These are phyloP conservation scores for Sinopyrophorus schimmeli DNA, from an alignment of 2,888 invertebrate genomes.

Conservation along the genomic window DNA sequence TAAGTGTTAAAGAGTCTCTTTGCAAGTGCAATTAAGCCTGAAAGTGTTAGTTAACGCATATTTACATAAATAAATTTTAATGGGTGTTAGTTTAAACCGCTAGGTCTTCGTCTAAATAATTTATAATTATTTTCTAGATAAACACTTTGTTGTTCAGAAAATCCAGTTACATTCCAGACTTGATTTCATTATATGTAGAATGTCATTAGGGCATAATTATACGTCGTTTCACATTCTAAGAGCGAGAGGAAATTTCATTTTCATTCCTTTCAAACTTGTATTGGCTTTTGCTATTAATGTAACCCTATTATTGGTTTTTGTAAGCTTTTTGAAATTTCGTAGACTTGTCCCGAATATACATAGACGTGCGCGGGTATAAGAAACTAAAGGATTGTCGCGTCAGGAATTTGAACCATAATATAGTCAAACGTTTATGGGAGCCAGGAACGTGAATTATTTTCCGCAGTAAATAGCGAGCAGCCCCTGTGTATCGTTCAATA, in stretches of 20 bases:
- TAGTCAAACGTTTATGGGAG: slow-evolving; percentile 13
- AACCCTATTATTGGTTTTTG: neutral
- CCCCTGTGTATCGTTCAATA: slow-evolving; percentile 11
- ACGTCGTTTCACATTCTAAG: slow-evolving; percentile 16
- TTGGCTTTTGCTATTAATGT: slow-evolving; percentile 2
- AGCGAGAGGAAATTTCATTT: slow-evolving; percentile 19
- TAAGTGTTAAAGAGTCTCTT: no score
- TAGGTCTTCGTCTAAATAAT: no score
- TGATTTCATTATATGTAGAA: slow-evolving; percentile 23
- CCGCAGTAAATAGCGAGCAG: slow-evolving; percentile 12
- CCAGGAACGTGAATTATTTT: slow-evolving; percentile 16
- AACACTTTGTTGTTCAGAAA: slow-evolving; percentile 5
- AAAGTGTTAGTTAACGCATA: no score
- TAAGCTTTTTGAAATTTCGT: neutral
- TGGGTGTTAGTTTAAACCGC: no score
- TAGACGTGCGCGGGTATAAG: neutral
- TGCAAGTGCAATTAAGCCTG: no score
- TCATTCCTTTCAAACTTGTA: slow-evolving; percentile 15
- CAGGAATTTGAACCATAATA: slow-evolving; percentile 12
- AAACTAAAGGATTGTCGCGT: slow-evolving; percentile 1
- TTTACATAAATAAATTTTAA: no score
- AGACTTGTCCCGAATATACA: slow-evolving; percentile 1
- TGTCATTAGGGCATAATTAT: slow-evolving; percentile 23
- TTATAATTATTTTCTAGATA: slow-evolving; percentile 11
- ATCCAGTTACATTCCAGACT: slow-evolving; percentile 22